A percentile compares a stretch with the other conserved stretches of the same genome.
phyloP scores from a whole-genome alignment of 2,113 vertebrate genomes.

The Upupa epops region DNA sequence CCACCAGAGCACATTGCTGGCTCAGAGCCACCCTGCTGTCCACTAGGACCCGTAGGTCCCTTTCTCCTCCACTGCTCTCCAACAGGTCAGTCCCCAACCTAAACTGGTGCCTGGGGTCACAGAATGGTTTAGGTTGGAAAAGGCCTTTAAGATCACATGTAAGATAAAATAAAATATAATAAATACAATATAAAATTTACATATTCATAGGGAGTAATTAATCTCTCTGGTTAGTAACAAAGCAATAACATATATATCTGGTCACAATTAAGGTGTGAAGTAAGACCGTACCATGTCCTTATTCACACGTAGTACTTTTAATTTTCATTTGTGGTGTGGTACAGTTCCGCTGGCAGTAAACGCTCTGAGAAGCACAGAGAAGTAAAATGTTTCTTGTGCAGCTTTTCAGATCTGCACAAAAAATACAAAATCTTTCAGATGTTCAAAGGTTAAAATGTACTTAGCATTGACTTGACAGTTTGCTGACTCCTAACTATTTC shows the following conservation, averaged over 20 bases:
- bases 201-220: background rate
- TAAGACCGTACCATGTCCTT: rapidly evolving
- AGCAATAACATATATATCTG: rapidly evolving
- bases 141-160: no score
- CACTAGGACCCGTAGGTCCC: no score
- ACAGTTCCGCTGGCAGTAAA: background rate
- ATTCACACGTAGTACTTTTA: background rate
- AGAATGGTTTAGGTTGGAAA: no score
- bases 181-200: background rate
- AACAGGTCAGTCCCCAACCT: no score
- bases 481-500: background rate
- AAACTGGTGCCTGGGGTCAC: no score
- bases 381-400: background rate
- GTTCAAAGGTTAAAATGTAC: background rate
- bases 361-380: background rate
- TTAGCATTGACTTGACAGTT: background rate
- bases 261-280: background rate
- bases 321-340: background rate
- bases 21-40: no score
- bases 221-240: background rate
- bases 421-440: background rate
- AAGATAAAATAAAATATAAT: no score
- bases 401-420: background rate
- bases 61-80: no score
- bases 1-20: no score